Evolutionary conservation across 2,888 invertebrate genomes (phyloP), one percentile per base, ranked within the genome.

Genomic region (Villa cingulata): DNA sequence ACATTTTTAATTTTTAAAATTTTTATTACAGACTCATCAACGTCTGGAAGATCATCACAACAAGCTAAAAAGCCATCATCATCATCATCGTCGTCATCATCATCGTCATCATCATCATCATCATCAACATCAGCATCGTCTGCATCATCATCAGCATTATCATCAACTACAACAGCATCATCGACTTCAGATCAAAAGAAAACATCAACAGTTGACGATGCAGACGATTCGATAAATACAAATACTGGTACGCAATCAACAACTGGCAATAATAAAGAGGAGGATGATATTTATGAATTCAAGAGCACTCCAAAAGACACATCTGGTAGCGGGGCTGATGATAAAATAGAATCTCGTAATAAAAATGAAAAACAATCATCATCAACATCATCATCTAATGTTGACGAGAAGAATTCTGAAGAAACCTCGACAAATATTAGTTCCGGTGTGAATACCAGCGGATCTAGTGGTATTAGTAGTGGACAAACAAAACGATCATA

Each of bases 231-330:
- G 46, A 37, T 37, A 40, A 46, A 46, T 29, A 45, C 29, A 46
- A 52, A 18, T 9, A 48, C n/a, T 20, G 17, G 43, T n/a, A 29
- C 37, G 12, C 38, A 39, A 27, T 18, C 40, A 37, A 36, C 51
- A 20, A 50, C 19, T 44, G n/a, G n/a, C n/a, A 50, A 19, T 14
- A 52, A 37, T 16, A 56, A 51, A 38, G 56, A 58, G 14, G 59
- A 58, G 37, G 55, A 52, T 36, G 56, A 56, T 46, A 46, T 55
- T 15, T 54, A 56, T 43, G 54, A 56, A 48, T 58, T 59, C 43
- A 59, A 58, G 45, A 56, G 55, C 27, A 58, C 54, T n/a, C 55
- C 55, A 5, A 59, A 60, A 51, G 59, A 58, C 37, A 51, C 54
- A 16, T 47, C 48, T 20, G 50, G 41, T 41, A 53, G 46, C 38